Conservation (phyloP, 2,888 invertebrate genomes). For the Drosophila setosimentum region DNA sequence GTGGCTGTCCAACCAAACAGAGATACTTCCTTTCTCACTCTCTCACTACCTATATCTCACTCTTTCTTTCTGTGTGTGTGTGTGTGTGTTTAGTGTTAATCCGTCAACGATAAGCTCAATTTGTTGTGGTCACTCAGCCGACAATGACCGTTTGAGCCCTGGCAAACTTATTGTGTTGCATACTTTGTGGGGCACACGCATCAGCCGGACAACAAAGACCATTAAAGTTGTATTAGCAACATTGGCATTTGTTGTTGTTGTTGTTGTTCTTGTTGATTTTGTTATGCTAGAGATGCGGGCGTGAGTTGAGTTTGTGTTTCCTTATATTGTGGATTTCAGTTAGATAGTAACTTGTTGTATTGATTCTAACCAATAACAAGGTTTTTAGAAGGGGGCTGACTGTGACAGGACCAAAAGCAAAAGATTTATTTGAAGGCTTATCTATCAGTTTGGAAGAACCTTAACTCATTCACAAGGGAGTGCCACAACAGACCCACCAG, state of each 20-base stretch:
- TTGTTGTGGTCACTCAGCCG: slow-evolving; percentile 79
- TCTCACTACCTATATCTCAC: slow-evolving; percentile 7
- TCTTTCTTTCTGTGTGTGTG: slow-evolving; percentile 22
- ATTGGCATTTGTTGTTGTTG: slow-evolving; percentile 15
- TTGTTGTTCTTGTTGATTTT: slow-evolving; percentile 7
- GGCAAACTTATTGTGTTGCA: slow-evolving; percentile 54
- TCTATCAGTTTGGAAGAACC: neutral
- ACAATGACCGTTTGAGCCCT: slow-evolving; percentile 57
- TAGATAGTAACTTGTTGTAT: neutral
- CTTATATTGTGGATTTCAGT: neutral
- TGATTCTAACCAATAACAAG: neutral
- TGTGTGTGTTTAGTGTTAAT: slow-evolving; percentile 78
- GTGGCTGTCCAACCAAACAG: slow-evolving; percentile 32
- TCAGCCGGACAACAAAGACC: slow-evolving; percentile 40
- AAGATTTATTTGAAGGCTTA: neutral
- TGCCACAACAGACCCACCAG: neutral
- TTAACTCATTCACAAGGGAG: neutral
- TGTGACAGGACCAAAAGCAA: neutral
- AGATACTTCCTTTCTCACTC: slow-evolving; percentile 21
- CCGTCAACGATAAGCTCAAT: slow-evolving; percentile 83
- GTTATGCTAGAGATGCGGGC: slow-evolving; percentile 51
- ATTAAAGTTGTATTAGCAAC: slow-evolving; percentile 73
- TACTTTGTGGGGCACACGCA: slow-evolving; percentile 38
- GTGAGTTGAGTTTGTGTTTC: slow-evolving; percentile 19
- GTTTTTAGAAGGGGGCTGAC: neutral